These are phyloP conservation scores for Chloropsis hardwickii DNA, from an alignment of 2,113 vertebrate species.

Conservation along the genomic window DNA sequence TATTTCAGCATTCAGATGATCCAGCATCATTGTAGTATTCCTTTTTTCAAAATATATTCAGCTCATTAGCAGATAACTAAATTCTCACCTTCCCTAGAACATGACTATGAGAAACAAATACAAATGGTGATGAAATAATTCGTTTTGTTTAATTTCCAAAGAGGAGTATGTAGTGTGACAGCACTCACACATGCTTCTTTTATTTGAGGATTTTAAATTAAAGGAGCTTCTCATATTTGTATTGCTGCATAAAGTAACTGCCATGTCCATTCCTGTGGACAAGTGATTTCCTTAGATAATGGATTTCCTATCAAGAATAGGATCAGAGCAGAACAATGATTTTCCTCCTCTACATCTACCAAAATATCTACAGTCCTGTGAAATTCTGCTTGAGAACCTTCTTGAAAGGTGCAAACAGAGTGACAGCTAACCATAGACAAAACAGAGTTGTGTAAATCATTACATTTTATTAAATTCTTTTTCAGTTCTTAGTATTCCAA, in stretches of 20 bases:
- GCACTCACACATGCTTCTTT: background rate
- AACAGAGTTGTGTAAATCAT: background rate
- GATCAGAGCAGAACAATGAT: background rate
- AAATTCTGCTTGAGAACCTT: background rate
- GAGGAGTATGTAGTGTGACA: background rate
- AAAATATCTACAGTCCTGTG: background rate
- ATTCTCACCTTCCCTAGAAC: background rate
- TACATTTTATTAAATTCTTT: background rate
- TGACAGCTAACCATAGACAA: background rate
- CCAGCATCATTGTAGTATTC: background rate
- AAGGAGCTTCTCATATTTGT: background rate
- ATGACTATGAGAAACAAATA: background rate
- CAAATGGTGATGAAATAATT: background rate
- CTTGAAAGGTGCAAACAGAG: background rate
- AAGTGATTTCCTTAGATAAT: background rate
- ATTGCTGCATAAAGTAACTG: background rate
- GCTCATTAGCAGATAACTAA: background rate
- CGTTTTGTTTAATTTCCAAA: background rate
- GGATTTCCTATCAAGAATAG: background rate
- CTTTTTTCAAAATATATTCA: background rate
- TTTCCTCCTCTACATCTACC: background rate
- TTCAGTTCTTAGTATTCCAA: background rate
- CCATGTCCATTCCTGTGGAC: background rate
- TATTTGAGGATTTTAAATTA: background rate
- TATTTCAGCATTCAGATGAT: background rate